phyloP scores from a whole-genome alignment of 2,888 invertebrate genomes.

The Tenthredo amoena region DNA sequence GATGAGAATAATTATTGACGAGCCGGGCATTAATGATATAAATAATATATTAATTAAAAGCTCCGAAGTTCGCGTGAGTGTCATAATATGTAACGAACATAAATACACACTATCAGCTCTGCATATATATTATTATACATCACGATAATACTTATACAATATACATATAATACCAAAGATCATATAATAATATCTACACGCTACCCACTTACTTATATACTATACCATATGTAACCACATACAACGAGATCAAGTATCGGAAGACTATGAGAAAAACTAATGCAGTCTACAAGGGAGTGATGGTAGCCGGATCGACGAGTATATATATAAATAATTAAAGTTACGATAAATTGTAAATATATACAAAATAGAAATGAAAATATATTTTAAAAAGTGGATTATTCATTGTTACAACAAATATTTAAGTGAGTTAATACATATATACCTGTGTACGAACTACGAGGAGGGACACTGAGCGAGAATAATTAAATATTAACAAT shows the following conservation, averaged over 20 bases:
- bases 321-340: conserved; percentile 42
- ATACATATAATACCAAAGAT: neutral
- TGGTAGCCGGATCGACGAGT: conserved; percentile 26
- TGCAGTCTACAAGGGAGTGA: neutral
- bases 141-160: neutral
- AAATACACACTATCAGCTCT: conserved; percentile 2
- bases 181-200: neutral
- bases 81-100: conserved; percentile 34
- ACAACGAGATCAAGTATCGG: neutral
- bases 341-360: conserved; percentile 55
- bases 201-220: neutral
- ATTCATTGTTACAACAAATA: conserved; percentile 25
- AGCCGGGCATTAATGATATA: conserved; percentile 16
- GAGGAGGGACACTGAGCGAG: conserved; percentile 9
- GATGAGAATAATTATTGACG: neutral
- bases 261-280: neutral
- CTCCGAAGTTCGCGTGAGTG: conserved; percentile 36
- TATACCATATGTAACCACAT: neutral
- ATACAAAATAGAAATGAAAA: conserved; percentile 49
- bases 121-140: conserved; percentile 28
- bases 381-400: conserved; percentile 38
- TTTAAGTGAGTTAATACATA: neutral
- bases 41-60: conserved; percentile 17
- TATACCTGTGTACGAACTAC: neutral
- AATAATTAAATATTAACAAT: conserved; percentile 1